Evolutionary conservation across 1,140 invertebrate genomes (phyloP), one percentile per base, ranked within the genome.

Genomic region (Drosophila sucinea): DNA sequence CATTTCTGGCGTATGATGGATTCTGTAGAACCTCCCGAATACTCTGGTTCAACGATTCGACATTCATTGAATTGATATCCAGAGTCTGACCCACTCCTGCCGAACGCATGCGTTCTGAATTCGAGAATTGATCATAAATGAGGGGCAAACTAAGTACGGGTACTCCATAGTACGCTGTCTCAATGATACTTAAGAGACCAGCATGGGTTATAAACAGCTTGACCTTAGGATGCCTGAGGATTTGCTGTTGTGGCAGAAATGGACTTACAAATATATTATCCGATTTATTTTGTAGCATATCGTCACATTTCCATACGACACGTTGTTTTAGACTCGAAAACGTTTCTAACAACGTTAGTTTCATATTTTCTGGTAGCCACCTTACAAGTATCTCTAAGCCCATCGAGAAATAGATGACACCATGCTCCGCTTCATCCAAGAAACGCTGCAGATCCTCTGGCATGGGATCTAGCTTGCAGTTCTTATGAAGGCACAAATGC

Each of bases 261-360:
- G 27, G 92, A 1, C 93, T 94, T 0, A 95, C 89, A 82, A 94
- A 94, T 0, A 97, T 94, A 90, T 96, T 97, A 0, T 93, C 78
- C 73, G 67, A 68, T 33, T 91, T 82, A 51, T 87, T 83, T 4
- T 80, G 70, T 23, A 92, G 33, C 1, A 17, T 61, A 3, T 60
- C 58, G 17, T 94, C 93, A 51, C 81, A 91, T 72, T 94, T 94
- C 93, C 93, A 94, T 23, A 94, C 61, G 0, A 94, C 90, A 25
- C 85, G 81, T 54, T 93, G 90, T 3, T 83, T 90, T 0, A 90
- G 11, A 2, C 60, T 29, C 0, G 38, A n/a, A 33, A 90, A 85
- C 2, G 40, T 61, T 1, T 25, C 2, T 27, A 67, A 17, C 4
- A 90, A 4, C 17, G 58, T 55, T n/a, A 41, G 91, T 72, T 51